A percentile compares a stretch with the other conserved stretches of the same genome.
Evolutionary conservation across 2,888 invertebrate genomes (phyloP).

Genomic region (Dasysyrphus tricinctus): DNA sequence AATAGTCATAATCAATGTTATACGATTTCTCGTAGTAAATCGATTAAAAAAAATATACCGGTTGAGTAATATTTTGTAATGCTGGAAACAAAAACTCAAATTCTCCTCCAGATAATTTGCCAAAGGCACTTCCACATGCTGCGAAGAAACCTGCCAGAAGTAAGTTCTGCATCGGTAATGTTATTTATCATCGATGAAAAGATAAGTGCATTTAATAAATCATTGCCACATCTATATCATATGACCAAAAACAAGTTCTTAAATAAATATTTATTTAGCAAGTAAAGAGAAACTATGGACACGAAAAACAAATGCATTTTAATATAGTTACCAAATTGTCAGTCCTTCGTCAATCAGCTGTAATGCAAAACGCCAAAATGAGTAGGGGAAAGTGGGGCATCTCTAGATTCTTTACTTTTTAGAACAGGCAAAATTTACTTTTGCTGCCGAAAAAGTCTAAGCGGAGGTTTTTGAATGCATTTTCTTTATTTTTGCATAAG

Average conservation of each 20-base stretch:
- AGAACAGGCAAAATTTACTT: too few species aligned
- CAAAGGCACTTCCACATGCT: constrained; percentile 86
- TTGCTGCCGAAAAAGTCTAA: too few species aligned
- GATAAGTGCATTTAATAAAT: background rate
- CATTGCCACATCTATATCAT: background rate
- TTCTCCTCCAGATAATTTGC: constrained; percentile 84
- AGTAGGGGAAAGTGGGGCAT: background rate
- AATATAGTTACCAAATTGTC: background rate
- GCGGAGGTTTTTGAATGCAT: too few species aligned
- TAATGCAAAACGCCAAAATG: background rate
- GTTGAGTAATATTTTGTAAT: constrained; percentile 39
- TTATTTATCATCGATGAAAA: background rate
- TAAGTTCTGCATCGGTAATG: constrained; percentile 41
- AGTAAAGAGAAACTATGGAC: background rate
- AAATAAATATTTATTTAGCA: background rate
- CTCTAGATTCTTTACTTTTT: background rate
- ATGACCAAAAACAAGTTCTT: background rate
- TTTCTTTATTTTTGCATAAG: too few species aligned
- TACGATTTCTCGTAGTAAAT: background rate
- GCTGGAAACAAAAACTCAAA: constrained; percentile 64
- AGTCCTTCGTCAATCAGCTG: background rate
- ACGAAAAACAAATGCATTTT: background rate
- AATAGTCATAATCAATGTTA: constrained; percentile 49
- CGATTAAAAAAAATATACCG: constrained; percentile 10
- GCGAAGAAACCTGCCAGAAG: constrained; percentile 84